phyloP scores from a whole-genome alignment of 2,888 invertebrate species.

The Ophraella communa region DNA sequence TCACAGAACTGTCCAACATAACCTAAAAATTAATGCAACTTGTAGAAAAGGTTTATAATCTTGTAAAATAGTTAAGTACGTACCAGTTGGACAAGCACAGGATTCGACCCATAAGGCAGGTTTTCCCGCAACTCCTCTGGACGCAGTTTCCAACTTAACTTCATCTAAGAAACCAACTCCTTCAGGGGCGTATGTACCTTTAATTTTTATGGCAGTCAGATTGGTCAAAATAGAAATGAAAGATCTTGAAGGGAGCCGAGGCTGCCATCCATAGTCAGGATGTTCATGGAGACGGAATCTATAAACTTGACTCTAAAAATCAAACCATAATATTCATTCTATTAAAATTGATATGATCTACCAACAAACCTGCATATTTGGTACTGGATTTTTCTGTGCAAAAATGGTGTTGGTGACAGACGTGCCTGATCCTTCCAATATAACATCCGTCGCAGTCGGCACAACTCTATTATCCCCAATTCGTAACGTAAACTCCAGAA shows the following conservation, averaged over 20 bases:
- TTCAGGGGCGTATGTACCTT: constrained; percentile 86
- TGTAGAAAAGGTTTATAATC: not conserved
- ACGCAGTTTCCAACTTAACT: constrained; percentile 87
- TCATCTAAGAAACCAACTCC: constrained; percentile 91
- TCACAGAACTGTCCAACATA: constrained; percentile 97
- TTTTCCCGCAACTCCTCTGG: constrained; percentile 72
- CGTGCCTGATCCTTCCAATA: constrained; percentile 79
- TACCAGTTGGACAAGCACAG: constrained; percentile 84
- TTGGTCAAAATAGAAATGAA: constrained; percentile 95
- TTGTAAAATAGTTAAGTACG: not conserved
- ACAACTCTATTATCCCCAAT: constrained; percentile 84
- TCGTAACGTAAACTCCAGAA: constrained; percentile 84
- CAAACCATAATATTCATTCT: not conserved
- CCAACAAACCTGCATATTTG: constrained; percentile 68
- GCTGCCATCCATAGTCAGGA: constrained; percentile 83
- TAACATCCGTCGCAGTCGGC: constrained; percentile 85
- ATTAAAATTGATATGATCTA: not conserved
- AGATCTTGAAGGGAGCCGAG: constrained; percentile 82
- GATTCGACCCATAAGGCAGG: constrained; percentile 94
- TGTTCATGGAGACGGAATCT: constrained; percentile 91
- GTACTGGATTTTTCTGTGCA: constrained; percentile 86
- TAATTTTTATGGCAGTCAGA: constrained; percentile 91
- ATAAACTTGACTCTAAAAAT: constrained; percentile 73
- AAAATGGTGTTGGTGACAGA: constrained; percentile 90
- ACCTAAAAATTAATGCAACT: too few species aligned